These are phyloP conservation scores for Calidris pugnax DNA, from an alignment of 2,113 vertebrate species.

Conservation along the genomic window DNA sequence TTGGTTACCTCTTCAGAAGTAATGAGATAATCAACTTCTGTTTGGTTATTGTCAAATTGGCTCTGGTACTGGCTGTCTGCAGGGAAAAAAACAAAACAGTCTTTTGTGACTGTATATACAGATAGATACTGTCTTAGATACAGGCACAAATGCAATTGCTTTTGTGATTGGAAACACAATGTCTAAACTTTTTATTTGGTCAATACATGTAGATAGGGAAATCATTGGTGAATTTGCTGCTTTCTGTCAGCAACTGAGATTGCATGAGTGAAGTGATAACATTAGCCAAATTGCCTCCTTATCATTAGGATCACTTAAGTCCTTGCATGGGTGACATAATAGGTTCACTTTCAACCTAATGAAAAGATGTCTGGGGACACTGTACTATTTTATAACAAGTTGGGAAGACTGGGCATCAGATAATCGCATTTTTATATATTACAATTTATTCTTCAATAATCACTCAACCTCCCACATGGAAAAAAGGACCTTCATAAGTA, in stretches of 20 bases:
- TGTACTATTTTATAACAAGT: background rate
- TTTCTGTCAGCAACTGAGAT: background rate
- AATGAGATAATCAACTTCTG: constrained; percentile 72
- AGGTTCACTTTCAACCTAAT: background rate
- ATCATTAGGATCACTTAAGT: background rate
- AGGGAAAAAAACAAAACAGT: background rate
- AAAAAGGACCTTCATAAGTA: background rate
- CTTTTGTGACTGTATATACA: background rate
- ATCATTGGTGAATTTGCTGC: background rate
- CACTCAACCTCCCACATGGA: background rate
- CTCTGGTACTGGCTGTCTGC: constrained; percentile 66
- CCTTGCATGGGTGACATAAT: background rate
- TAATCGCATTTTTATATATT: background rate
- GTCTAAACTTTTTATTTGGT: background rate
- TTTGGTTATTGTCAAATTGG: constrained; percentile 58
- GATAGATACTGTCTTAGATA: background rate
- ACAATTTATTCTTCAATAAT: background rate
- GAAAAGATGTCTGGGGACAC: background rate
- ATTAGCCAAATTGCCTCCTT: background rate
- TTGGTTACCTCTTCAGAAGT: constrained; percentile 72
- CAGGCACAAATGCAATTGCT: background rate
- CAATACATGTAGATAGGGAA: background rate
- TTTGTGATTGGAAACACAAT: background rate
- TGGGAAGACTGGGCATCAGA: background rate
- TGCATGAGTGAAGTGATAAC: background rate